Base-by-base conservation (phyloP, 2,888 invertebrate species). In the Hirtodrosophila trivittata region DNA sequence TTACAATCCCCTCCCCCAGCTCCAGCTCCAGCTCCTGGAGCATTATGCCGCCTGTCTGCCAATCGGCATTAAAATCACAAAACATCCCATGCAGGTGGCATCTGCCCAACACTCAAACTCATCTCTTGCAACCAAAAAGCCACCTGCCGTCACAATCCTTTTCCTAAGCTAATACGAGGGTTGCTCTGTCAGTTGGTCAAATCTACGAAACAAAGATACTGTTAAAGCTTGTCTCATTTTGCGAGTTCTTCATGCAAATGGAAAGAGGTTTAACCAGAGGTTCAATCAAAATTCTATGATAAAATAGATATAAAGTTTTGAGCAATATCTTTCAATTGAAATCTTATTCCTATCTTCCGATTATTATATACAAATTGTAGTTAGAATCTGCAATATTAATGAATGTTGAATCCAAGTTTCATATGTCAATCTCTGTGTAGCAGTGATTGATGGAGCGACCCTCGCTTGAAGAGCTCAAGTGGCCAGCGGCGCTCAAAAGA, bases 11-110 rank as follows among this genome's bases (percentile, higher is more conserved):
- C 25, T 12, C n/a, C 32, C 9, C 12, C 4, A 21, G 10, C 47
- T 45, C 38, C n/a, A 13, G 33, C 14, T 33, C 49, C 30, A 39
- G 18, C 21, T 55, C 30, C 54, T 39, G 13, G 14, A 18, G 42
- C 51, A 55, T 67, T 66, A 63, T 72, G 62, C 63, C 63, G 18
- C 64, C 59, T 42, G 62, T 70, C 70, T 80, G 86, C 80, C 83
- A 80, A 80, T 80, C 80, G 80, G 84, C 76, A 80, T 80, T 80
- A 80, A 80, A 86, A 80, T 80, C 80, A 80, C 78, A 86, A 80
- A 86, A 86, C 80, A 86, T 56, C 47, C 54, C 50, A 39, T 33
- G 42, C 73, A 67, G 46, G 49, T 54, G 47, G 13, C 10, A 13
- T n/a, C 30, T 38, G 43, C 33, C 18, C 8, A 6, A 28, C 39